Base-by-base conservation (phyloP, 2,113 vertebrate species). In the Calyptommatus sinebrachiatus region DNA sequence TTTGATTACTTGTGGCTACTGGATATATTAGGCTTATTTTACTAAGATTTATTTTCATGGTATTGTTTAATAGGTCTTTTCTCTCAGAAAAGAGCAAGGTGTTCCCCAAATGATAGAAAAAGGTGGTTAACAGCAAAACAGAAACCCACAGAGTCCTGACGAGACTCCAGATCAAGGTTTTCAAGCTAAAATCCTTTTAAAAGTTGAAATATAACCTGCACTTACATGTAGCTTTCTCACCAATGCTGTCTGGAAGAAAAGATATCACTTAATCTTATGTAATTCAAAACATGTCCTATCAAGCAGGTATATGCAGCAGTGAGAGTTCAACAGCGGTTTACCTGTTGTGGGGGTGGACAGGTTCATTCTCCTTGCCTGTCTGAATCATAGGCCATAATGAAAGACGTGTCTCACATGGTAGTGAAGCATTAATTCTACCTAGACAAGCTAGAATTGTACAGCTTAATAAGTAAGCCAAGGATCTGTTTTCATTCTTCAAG, bases 261-360 rank as follows among this genome's bases (percentile, higher is more conserved):
- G 79, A 72, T 31, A 68, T 78, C 21, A 0, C 35, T 77, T 2
- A 61, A 20, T 53, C 83, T 88, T 76, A 71, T 8, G 74, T 84
- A 83, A 92, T 81, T 77, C 35, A 65, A 80, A 74, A 85, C 89
- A 4, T 72, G 80, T 87, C 86, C 82, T 86, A 41, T 87, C 91
- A 91, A n/a, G 89, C 85, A 84, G 68, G 71, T 69, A 76, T 78
- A 79, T 28, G 48, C 1, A 3, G 73, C 24, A 73, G 86, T n/a
- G 20, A 77, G 84, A 79, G 87, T 87, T 85, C 88, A 86, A 77
- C 77, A 60, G 76, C 31, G 76, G 67, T 83, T 88, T 88, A 89
- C 77, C 75, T 61, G 46, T 57, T 18, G 29, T 72, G 79, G 62
- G 65, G 87, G 79, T 90, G 85, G 83, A 86, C 67, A 83, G 1